Conservation (phyloP, 2,888 invertebrate species). For the Amphipoea lucens region DNA sequence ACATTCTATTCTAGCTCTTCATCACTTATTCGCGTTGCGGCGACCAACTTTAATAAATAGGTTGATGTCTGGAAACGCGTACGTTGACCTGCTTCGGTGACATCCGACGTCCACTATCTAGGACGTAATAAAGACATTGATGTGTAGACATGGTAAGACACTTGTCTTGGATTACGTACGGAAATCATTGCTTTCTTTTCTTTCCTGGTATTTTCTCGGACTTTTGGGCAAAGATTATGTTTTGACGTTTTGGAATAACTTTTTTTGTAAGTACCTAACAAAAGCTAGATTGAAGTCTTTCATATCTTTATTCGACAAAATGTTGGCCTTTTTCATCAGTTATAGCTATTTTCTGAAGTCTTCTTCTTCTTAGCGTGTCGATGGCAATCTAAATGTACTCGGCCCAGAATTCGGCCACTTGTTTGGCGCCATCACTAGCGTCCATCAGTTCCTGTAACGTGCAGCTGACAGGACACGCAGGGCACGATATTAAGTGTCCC, state of each 20-base stretch:
- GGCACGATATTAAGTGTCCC: no score
- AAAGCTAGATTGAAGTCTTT: neutral
- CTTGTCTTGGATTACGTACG: slow-evolving; percentile 22
- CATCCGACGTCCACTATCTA: slow-evolving; percentile 47
- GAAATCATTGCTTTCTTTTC: neutral
- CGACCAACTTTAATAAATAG: slow-evolving; percentile 51
- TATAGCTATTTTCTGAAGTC: neutral
- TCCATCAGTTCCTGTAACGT: no score
- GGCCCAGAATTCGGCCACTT: no score
- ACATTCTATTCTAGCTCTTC: slow-evolving; percentile 41
- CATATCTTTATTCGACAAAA: neutral
- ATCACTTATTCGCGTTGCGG: slow-evolving; percentile 41
- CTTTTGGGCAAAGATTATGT: neutral
- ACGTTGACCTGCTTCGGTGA: slow-evolving; percentile 56
- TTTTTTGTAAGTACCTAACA: neutral
- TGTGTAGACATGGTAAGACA: slow-evolving; percentile 11
- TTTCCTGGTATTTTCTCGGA: neutral
- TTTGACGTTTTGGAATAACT: neutral
- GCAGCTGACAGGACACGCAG: no score
- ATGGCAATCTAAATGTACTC: no score
- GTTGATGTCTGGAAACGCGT: slow-evolving; percentile 44
- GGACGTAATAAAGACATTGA: slow-evolving; percentile 43
- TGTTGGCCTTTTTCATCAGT: neutral
- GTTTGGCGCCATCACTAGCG: no score
- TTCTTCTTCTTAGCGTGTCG: no score